Percentiles rank a stretch among this genome's conserved stretches.
Conservation (phyloP, 2,113 vertebrate genomes). For the Pluvianellus socialis region DNA sequence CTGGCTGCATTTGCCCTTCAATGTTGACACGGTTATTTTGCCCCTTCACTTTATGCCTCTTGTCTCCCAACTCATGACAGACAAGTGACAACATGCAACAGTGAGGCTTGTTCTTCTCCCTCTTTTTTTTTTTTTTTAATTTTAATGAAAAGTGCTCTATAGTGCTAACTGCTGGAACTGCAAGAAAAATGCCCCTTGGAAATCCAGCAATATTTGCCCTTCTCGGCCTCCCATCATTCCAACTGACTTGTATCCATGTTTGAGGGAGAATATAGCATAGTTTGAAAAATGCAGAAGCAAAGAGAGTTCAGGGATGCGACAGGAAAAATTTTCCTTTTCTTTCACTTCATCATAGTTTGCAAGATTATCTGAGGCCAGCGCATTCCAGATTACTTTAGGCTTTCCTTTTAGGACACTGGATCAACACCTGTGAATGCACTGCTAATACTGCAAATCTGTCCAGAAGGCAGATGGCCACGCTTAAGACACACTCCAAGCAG, state of each 20-base stretch:
- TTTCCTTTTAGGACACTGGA: not conserved
- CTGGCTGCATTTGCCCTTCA: not conserved
- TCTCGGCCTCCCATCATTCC: not conserved
- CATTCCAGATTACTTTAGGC: not conserved
- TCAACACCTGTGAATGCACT: not conserved
- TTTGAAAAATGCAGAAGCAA: not conserved
- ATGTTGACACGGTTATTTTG: not conserved
- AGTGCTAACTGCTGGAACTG: not conserved
- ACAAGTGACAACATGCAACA: not conserved
- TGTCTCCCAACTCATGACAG: not conserved
- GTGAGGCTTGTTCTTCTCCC: not conserved
- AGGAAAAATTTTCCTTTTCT: not conserved
- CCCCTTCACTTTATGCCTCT: not conserved
- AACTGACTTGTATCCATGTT: not conserved
- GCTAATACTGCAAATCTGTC: not conserved
- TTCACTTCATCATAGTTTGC: not conserved
- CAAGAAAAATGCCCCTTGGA: not conserved
- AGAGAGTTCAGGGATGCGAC: not conserved
- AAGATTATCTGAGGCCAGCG: not conserved
- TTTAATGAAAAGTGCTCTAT: not conserved
- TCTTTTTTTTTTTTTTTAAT: not conserved
- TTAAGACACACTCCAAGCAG: fast-evolving
- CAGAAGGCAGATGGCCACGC: not conserved
- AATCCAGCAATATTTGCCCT: not conserved
- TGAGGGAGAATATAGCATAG: not conserved